phyloP scores from a whole-genome alignment of 2,888 invertebrate species.

The Drosophila mulleri region DNA sequence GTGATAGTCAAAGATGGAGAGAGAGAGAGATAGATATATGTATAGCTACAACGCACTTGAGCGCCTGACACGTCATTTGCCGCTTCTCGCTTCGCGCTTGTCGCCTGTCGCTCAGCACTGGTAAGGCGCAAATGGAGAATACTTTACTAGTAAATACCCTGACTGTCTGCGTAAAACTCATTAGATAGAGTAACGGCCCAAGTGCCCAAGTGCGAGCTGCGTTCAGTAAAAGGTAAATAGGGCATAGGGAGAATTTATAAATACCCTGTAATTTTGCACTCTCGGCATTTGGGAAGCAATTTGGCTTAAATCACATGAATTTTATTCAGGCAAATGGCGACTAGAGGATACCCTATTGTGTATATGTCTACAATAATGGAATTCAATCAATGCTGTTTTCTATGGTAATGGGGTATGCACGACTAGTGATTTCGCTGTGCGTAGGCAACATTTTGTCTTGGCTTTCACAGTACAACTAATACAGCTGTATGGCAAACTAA shows the following conservation, averaged over 20 bases:
- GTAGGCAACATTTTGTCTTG: too few relatives aligned
- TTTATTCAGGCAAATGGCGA: neutral
- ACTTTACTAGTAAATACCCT: neutral
- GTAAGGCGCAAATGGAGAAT: neutral
- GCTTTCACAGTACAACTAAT: too few relatives aligned
- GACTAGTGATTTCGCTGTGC: neutral
- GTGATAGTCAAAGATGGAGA: too few relatives aligned
- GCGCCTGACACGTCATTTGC: conserved; percentile 27
- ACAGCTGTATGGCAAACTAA: neutral
- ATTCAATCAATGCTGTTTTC: too few relatives aligned
- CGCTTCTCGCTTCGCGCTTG: conserved; percentile 26
- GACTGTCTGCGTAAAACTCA: too few relatives aligned
- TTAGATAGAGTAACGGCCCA: neutral
- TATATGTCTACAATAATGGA: too few relatives aligned
- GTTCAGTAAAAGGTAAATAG: neutral
- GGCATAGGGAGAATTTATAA: neutral
- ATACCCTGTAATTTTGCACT: neutral
- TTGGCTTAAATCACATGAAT: neutral
- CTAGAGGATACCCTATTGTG: neutral
- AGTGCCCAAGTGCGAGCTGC: neutral
- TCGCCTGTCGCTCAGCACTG: conserved; percentile 52
- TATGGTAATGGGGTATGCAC: neutral
- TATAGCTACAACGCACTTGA: conserved; percentile 24
- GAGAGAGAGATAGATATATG: neutral
- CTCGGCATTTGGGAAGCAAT: neutral